These are phyloP conservation scores for Cetonia aurata DNA, from an alignment of 2,888 invertebrate genomes.

Conservation along the genomic window DNA sequence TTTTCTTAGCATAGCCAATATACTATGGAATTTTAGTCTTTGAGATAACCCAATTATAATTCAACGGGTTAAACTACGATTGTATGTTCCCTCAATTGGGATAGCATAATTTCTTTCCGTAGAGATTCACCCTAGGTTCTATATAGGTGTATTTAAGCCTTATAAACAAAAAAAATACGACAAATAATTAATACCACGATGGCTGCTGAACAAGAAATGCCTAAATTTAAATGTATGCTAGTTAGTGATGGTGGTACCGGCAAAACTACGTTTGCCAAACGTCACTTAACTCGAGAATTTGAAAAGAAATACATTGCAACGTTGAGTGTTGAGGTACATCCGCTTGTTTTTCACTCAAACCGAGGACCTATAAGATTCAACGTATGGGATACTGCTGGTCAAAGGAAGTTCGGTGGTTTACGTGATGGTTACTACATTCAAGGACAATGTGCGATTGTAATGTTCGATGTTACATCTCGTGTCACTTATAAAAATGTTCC, in stretches of 20 bases:
- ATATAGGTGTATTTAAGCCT: too few relatives aligned
- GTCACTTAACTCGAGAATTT: conserved; percentile 99
- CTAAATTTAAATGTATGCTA: conserved; percentile 96
- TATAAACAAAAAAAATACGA: too few relatives aligned
- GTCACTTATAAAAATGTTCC: conserved; percentile 99
- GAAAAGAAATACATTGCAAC: conserved; percentile 99
- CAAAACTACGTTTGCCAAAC: conserved; percentile 99
- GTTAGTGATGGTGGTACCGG: conserved; percentile 99
- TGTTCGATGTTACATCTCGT: conserved; percentile 99
- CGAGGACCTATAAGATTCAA: conserved; percentile 98
- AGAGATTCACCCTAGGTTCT: too few relatives aligned
- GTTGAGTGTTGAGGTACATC: conserved; percentile 99
- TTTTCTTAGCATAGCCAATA: too few relatives aligned
- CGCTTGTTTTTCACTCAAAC: conserved; percentile 97
- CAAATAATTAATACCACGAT: conserved; percentile 66
- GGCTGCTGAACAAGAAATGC: conserved; percentile 86
- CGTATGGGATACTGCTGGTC: conserved; percentile 99
- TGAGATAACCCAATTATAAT: too few relatives aligned
- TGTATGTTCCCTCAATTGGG: too few relatives aligned
- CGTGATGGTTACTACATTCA: conserved; percentile 99
- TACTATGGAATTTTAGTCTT: too few relatives aligned
- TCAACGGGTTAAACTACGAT: too few relatives aligned
- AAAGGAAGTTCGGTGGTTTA: conserved; percentile 99
- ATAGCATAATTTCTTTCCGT: too few relatives aligned
- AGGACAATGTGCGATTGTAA: conserved; percentile 96